These are phyloP conservation scores for Coreius guichenoti DNA, from an alignment of 2,797 vertebrate genomes.

Conservation along the genomic window DNA sequence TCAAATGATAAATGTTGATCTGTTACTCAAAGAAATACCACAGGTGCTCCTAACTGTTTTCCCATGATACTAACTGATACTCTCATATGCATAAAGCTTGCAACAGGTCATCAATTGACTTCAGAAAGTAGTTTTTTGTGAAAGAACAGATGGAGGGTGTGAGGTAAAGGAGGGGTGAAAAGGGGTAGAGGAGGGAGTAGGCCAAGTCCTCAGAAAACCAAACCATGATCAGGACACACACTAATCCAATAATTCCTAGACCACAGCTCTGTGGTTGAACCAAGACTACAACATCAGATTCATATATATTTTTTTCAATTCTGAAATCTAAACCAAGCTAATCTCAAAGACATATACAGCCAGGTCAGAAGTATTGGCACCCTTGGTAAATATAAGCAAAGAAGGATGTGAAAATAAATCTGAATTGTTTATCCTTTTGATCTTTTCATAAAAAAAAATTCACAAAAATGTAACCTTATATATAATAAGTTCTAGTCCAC, in stretches of 20 bases:
- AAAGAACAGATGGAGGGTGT: slow-evolving; percentile 16
- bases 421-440: background rate
- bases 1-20: background rate
- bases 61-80: background rate
- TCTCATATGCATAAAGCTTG: background rate
- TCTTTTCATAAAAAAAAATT: background rate
- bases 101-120: background rate
- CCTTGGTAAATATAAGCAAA: background rate
- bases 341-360: background rate
- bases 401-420: background rate
- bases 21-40: background rate
- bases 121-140: background rate
- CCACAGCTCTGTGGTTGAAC: background rate
- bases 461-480: background rate
- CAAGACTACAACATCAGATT: background rate
- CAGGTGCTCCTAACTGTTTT: background rate
- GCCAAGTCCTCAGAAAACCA: slow-evolving; percentile 28
- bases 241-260: slow-evolving; percentile 29
- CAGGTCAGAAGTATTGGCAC: background rate
- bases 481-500: background rate
- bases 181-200: slow-evolving; percentile 1
- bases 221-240: slow-evolving; percentile 18
- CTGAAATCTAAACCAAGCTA: slow-evolving; percentile 1
- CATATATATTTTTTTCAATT: background rate
- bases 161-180: background rate